Evolutionary conservation across 2,888 invertebrate genomes (phyloP).

Genomic region (Eristalinus sepulchralis): DNA sequence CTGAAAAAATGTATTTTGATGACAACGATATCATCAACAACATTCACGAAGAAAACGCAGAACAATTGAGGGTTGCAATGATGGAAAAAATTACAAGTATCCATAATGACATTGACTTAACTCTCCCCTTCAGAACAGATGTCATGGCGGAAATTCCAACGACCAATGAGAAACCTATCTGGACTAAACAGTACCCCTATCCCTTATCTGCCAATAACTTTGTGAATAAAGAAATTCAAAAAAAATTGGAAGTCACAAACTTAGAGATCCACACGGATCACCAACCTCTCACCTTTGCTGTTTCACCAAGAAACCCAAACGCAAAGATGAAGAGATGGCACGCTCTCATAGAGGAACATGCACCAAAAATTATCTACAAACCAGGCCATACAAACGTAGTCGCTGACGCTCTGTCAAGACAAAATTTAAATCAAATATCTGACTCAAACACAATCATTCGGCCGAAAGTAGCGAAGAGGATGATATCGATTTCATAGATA

Average conservation of each 20-base stretch:
- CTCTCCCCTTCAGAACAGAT: constrained; percentile 26
- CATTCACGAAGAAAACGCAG: too few species aligned
- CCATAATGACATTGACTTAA: constrained; percentile 5
- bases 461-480: too few species aligned
- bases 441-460: background rate
- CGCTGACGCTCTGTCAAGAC: constrained; percentile 48
- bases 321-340: constrained; percentile 78
- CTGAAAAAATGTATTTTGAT: too few species aligned
- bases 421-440: constrained; percentile 2
- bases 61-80: background rate
- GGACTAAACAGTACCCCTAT: constrained; percentile 41
- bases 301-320: constrained; percentile 73
- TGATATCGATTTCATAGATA: too few species aligned
- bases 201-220: constrained; percentile 24
- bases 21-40: too few species aligned
- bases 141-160: constrained; percentile 19
- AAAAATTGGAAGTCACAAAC: constrained; percentile 60
- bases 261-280: constrained; percentile 70
- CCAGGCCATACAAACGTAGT: constrained; percentile 38
- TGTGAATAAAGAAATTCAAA: constrained; percentile 40
- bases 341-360: constrained; percentile 74
- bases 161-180: constrained; percentile 21
- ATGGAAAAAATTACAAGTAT: constrained; percentile 23
- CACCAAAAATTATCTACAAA: constrained; percentile 63
- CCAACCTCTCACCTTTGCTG: constrained; percentile 58